Percentiles rank a stretch among this genome's conserved stretches.
phyloP scores from a whole-genome alignment of 1,140 invertebrate genomes.

The Drosophila malerkotliana region DNA sequence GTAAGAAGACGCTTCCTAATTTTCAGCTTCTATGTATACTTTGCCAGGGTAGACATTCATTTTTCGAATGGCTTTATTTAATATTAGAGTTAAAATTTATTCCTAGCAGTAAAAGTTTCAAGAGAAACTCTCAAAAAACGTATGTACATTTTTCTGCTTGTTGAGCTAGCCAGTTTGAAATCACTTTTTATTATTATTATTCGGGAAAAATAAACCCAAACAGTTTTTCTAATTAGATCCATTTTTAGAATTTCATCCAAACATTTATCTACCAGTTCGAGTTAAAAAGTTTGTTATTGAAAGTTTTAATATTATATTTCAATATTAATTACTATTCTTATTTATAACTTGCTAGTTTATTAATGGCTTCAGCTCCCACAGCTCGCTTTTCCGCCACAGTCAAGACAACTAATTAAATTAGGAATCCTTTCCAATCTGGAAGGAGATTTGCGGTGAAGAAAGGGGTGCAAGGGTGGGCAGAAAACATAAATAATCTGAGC shows the following conservation, averaged over 20 bases:
- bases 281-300: no score
- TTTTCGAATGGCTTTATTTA: background rate
- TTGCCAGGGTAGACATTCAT: background rate
- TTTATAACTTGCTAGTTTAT: background rate
- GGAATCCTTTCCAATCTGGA: conserved; percentile 61
- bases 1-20: conserved; percentile 36
- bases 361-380: background rate
- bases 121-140: no score
- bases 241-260: no score
- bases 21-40: conserved; percentile 18
- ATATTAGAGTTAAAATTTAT: background rate
- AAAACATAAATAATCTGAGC: conserved; percentile 73
- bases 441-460: background rate
- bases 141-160: no score
- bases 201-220: no score
- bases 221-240: no score
- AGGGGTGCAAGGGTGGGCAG: conserved; percentile 19
- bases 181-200: no score
- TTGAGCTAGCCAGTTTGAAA: no score
- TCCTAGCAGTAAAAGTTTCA: no score
- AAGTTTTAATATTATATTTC: background rate
- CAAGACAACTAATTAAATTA: conserved; percentile 78
- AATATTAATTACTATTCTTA: background rate
- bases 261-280: no score
- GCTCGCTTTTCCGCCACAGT: conserved; percentile 14